Percentiles rank a stretch among this genome's conserved stretches.
These are phyloP conservation scores for Drosophila triauraria DNA, from an alignment of 1,140 invertebrate genomes.

Conservation along the genomic window DNA sequence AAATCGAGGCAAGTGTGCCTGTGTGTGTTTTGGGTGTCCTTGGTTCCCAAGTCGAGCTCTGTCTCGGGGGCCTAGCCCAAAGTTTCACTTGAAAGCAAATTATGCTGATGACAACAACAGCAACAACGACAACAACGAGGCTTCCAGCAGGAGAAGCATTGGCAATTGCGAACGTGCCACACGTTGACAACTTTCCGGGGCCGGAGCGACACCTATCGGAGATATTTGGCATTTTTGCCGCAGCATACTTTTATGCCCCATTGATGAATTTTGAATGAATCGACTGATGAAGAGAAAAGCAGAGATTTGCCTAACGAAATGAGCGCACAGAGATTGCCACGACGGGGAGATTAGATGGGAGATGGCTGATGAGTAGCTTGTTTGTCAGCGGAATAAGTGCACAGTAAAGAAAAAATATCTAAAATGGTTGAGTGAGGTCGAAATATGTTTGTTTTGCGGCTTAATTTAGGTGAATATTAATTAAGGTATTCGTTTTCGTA, in stretches of 20 bases:
- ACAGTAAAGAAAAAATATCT: not conserved
- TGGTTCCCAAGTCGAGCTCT: slow-evolving; percentile 15
- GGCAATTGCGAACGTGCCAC: slow-evolving; percentile 47
- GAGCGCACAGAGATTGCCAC: not conserved
- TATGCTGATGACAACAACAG: slow-evolving; percentile 48
- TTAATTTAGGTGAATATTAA: too few relatives aligned
- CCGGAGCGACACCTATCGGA: slow-evolving; percentile 19
- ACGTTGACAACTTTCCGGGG: slow-evolving; percentile 24
- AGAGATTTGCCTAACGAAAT: slow-evolving; percentile 37
- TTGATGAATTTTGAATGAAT: slow-evolving; percentile 55
- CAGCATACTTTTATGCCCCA: slow-evolving; percentile 29
- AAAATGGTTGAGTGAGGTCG: not conserved
- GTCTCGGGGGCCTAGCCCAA: slow-evolving; percentile 17
- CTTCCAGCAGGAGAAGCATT: slow-evolving; percentile 21
- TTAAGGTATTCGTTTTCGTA: too few relatives aligned
- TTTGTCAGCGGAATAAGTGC: not conserved
- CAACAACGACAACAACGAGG: not conserved
- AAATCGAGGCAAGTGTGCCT: slow-evolving; percentile 22
- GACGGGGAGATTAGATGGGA: slow-evolving; percentile 11
- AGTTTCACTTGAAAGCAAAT: slow-evolving; percentile 49
- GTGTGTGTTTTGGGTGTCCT: slow-evolving; percentile 5
- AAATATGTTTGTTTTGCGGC: not conserved
- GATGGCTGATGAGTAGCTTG: slow-evolving; percentile 14
- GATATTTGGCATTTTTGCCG: slow-evolving; percentile 36
- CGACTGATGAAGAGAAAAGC: slow-evolving; percentile 24